phyloP scores from a whole-genome alignment of 2,113 vertebrate genomes.

The Clarias batrachus region DNA sequence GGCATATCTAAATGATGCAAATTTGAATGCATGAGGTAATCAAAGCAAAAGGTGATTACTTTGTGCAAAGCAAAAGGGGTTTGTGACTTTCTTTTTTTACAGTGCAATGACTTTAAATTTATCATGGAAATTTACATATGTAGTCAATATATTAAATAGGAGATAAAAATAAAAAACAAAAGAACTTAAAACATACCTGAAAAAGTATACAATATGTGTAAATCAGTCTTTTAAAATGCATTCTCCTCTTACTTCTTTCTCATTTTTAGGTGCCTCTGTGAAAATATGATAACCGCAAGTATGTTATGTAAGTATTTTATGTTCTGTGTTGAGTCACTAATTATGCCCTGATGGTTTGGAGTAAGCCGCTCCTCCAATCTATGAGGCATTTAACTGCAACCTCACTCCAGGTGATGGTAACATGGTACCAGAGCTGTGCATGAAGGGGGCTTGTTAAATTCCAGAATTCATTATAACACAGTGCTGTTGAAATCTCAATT shows the following conservation, averaged over 20 bases:
- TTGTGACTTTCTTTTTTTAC: too few relatives aligned
- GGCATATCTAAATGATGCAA: too few relatives aligned
- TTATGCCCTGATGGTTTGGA: neutral
- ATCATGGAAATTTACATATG: too few relatives aligned
- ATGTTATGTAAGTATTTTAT: neutral
- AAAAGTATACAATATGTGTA: too few relatives aligned
- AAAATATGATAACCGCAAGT: neutral
- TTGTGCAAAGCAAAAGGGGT: too few relatives aligned
- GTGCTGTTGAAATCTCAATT: neutral
- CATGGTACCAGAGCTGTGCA: neutral
- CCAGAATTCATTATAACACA: neutral
- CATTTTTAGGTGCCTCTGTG: neutral
- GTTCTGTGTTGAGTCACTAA: neutral
- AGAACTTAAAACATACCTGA: too few relatives aligned
- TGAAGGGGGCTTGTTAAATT: neutral
- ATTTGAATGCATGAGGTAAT: too few relatives aligned
- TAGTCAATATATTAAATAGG: too few relatives aligned
- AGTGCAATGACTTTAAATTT: too few relatives aligned
- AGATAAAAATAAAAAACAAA: too few relatives aligned
- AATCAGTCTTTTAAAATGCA: too few relatives aligned
- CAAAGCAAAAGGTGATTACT: too few relatives aligned
- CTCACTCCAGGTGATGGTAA: neutral
- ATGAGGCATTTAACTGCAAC: neutral
- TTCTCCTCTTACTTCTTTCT: neutral
- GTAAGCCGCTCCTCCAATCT: neutral